Base-by-base conservation (phyloP, 2,888 invertebrate genomes). In the Parnassius smintheus region DNA sequence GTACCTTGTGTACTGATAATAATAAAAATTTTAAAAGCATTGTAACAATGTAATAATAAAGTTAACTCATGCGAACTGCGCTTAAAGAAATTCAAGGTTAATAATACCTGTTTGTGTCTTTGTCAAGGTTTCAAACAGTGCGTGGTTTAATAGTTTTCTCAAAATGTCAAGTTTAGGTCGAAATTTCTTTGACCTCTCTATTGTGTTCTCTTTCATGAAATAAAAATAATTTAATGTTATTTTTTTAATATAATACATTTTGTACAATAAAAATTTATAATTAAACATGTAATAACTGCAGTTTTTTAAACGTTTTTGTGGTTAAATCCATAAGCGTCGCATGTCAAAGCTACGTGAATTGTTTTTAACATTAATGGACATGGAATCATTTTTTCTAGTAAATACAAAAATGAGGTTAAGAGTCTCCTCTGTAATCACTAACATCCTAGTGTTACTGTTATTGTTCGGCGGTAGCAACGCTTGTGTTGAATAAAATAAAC, bases 121-220 rank as follows among this genome's bases (percentile, higher is more conserved):
- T 65, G 56, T 56, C 51, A 58, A 61, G 61, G 61, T 46, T 11
- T 45, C 22, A 61, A 46, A 42, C 48, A 12, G 13, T 57, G 56
- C 45, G 51, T 46, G 35, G 25, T 54, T 50, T 50, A 41, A 48
- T 46, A 22, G 25, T 54, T 50, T 50, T 46, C 13, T 18, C 56
- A 60, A 65, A 25, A 68, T 56, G 70, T 67, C 66, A 65, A 58
- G 22, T 67, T 61, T 42, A 66, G 68, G 69, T 64, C 68, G 50
- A 66, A 44, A 25, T 61, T 61, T 65, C 52, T 56, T 65, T 59
- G 59, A 62, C 59, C 35, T 7, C 55, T 44, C 44, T 56, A 54
- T 18, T 18, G 11, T 41, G 11, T 22, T 10, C 3, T 25, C 2
- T 25, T 2, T 3, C 2, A 25, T 2, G 2, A 44, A 53, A 53